Evolutionary conservation across 1,140 invertebrate genomes (phyloP), one percentile per base, ranked within the genome.

Genomic region (Papilio glaucus): DNA sequence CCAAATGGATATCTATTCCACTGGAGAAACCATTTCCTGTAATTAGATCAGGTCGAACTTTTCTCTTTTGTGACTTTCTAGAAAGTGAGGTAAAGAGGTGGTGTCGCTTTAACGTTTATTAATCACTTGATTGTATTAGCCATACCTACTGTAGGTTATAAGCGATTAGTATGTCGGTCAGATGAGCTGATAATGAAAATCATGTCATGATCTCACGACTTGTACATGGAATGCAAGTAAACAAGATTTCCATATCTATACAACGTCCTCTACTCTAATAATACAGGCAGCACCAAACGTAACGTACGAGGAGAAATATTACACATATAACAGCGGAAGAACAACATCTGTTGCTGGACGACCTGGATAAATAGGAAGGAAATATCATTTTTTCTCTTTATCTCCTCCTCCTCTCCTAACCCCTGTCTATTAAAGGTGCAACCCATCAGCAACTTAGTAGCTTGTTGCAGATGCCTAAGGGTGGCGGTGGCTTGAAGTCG

Each of bases 41-140:
- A 49, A 49, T 49, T 10, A 24, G 49, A 57, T 57, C 49, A 57
- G 3, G 24, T 24, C 21, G 12, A 57, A 26, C 49, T 57, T 57
- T 57, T 21, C 9, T 57, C 9, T 12, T 57, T 33, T 33, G 29
- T 21, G 49, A 8, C 1, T 49, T 18, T 33, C 21, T 7, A 21
- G 21, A 57, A 57, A 57, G 18, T 26, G 21, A 3, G 49, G 49
- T 13, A 12, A 53, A 57, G 21, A 26, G 49, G 12, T 57, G 24
- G 3, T 10, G 12, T 57, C 24, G 4, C 49, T 1, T 4, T 12
- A 12, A 4, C 24, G 18, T 10, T 57, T 4, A 57, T 45, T 45
- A 45, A 41, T 13, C 39, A 4, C 39, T 41, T 41, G 39, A 13
- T 4, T 41, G 10, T 41, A 41, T 41, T 13, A 12, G 4, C 13